Evolutionary conservation across 2,797 vertebrate genomes (phyloP).

Genomic region (Pyrrhura leucotis): DNA sequence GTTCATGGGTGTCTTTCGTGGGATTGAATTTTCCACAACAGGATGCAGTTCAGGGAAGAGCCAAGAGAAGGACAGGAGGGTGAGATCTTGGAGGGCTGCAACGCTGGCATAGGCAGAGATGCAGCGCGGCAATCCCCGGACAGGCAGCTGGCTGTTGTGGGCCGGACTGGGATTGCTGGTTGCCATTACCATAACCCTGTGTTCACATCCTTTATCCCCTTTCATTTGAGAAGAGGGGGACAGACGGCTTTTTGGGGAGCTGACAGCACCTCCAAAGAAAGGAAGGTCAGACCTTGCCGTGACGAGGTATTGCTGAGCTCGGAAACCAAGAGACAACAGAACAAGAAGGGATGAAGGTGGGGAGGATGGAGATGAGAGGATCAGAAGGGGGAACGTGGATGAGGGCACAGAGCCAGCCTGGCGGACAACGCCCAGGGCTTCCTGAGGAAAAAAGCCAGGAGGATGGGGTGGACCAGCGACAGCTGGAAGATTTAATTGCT

Average conservation of each 20-base stretch:
- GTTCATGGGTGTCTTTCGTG: background rate
- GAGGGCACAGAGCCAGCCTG: background rate
- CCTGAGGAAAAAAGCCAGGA: background rate
- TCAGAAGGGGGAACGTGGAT: constrained; percentile 1
- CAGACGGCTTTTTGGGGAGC: background rate
- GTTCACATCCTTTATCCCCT: background rate
- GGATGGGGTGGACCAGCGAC: constrained; percentile 72
- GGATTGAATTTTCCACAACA: background rate
- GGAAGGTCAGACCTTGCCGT: background rate
- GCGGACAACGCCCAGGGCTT: constrained; percentile 43
- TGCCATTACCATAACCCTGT: background rate
- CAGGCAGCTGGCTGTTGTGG: background rate
- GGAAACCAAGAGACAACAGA: background rate
- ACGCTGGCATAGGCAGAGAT: background rate
- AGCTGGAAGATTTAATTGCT: constrained; percentile 84
- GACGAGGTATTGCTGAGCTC: background rate
- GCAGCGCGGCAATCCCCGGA: background rate
- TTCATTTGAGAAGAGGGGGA: background rate
- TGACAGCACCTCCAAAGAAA: background rate
- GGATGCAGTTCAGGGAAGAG: background rate
- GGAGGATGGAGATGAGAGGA: background rate
- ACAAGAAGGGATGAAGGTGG: background rate
- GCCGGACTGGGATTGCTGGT: background rate
- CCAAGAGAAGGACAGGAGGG: background rate
- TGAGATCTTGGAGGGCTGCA: background rate